phyloP scores from a whole-genome alignment of 30 jellyfish, hydroid and myxozoan species.

The Cassiopea andromeda region DNA sequence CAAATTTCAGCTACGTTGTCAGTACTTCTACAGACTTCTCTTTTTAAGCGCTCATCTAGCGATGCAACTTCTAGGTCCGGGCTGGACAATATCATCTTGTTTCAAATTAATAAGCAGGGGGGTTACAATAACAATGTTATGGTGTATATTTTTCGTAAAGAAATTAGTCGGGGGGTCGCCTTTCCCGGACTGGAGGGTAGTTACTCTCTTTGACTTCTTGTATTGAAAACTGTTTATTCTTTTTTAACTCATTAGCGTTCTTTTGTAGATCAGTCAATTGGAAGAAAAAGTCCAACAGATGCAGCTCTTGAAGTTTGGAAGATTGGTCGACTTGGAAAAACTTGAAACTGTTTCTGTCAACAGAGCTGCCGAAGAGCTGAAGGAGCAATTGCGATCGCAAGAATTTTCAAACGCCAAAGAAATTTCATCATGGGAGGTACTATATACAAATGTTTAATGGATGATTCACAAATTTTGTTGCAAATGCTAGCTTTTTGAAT shows the following conservation, averaged over 20 bases:
- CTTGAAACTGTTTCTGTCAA: slow-evolving; percentile 92
- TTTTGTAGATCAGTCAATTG: slow-evolving; percentile 77
- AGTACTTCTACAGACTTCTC: too few species aligned
- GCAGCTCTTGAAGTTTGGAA: slow-evolving; percentile 93
- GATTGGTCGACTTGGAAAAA: slow-evolving; percentile 88
- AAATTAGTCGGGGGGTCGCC: too few species aligned
- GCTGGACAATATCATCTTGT: too few species aligned
- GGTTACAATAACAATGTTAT: not conserved
- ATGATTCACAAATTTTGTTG: too few species aligned
- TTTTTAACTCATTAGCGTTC: not conserved
- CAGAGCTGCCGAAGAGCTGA: slow-evolving; percentile 93
- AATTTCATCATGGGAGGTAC: slow-evolving; percentile 87
- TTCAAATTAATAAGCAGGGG: not conserved
- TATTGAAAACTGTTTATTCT: not conserved
- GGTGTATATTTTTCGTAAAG: not conserved
- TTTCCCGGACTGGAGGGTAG: too few species aligned
- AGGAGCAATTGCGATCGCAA: slow-evolving; percentile 85
- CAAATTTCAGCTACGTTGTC: too few species aligned
- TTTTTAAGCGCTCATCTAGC: too few species aligned
- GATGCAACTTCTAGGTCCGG: too few species aligned
- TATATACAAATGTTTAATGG: not conserved
- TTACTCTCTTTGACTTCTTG: too few species aligned
- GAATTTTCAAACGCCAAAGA: slow-evolving; percentile 81
- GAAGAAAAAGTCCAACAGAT: slow-evolving; percentile 93
- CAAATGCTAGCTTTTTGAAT: too few species aligned